phyloP scores from a whole-genome alignment of 2,113 vertebrate genomes.

The Microcebus tavaratra region DNA sequence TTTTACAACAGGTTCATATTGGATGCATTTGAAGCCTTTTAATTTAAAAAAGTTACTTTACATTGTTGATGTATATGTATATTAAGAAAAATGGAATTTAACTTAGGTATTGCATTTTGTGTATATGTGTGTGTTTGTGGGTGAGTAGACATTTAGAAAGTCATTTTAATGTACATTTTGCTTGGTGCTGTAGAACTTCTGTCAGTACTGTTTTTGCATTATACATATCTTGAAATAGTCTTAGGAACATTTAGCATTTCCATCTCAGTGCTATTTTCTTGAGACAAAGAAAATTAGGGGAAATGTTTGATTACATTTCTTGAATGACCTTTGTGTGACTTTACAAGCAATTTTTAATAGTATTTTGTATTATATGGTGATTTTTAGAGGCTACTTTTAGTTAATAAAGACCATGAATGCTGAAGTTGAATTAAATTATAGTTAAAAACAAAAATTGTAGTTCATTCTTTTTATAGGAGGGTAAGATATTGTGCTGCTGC shows the following conservation, averaged over 20 bases:
- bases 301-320: slow-evolving; percentile 23
- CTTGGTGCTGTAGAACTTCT: background rate
- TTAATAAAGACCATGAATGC: background rate
- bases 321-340: slow-evolving; percentile 25
- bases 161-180: slow-evolving; percentile 4
- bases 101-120: slow-evolving; percentile 6
- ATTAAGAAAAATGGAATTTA: slow-evolving; percentile 31
- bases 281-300: slow-evolving; percentile 11
- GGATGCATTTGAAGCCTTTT: slow-evolving; percentile 25
- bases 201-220: background rate
- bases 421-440: slow-evolving; percentile 27
- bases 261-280: background rate
- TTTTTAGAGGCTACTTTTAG: slow-evolving; percentile 39
- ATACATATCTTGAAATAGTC: background rate
- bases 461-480: background rate
- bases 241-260: background rate
- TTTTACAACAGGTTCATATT: slow-evolving; percentile 1
- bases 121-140: background rate
- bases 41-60: background rate
- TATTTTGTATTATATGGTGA: background rate
- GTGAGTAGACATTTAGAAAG: background rate
- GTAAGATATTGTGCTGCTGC: background rate
- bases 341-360: slow-evolving; percentile 38
- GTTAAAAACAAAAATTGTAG: slow-evolving; percentile 51
- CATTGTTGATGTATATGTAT: background rate